A percentile compares a stretch with the other conserved stretches of the same genome.
phyloP scores from a whole-genome alignment of 2,888 invertebrate genomes.

The Troglohyphantes excavatus region DNA sequence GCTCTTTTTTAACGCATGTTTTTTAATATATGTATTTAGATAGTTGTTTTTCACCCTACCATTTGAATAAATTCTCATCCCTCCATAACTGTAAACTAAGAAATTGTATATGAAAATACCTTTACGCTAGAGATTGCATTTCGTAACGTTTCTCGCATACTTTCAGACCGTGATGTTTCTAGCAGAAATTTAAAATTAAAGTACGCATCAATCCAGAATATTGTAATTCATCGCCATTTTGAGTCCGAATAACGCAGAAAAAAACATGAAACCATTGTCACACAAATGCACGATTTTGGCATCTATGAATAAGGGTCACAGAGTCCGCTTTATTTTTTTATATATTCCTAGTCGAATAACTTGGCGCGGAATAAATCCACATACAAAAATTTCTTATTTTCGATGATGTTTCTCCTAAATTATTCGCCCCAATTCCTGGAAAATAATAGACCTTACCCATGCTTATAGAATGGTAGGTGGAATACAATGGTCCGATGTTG shows the following conservation, averaged over 20 bases:
- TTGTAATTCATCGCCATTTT: conserved; percentile 33
- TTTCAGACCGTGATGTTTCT: conserved; percentile 42
- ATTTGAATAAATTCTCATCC: too few relatives aligned
- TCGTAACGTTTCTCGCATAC: conserved; percentile 24
- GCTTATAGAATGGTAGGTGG: neutral
- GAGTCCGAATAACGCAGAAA: neutral
- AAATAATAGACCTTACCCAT: conserved; percentile 41
- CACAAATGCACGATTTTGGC: conserved; percentile 71
- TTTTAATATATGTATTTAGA: too few relatives aligned
- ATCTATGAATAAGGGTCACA: conserved; percentile 72
- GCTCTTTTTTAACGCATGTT: too few relatives aligned
- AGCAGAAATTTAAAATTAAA: conserved; percentile 33
- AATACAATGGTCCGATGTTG: conserved; percentile 70
- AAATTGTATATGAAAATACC: too few relatives aligned
- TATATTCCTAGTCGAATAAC: conserved; percentile 30
- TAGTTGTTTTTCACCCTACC: too few relatives aligned
- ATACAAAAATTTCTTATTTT: conserved; percentile 26
- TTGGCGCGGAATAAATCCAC: conserved; percentile 46
- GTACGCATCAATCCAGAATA: conserved; percentile 32
- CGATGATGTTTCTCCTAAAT: conserved; percentile 59
- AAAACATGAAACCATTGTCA: conserved; percentile 63
- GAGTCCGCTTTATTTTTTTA: conserved; percentile 65
- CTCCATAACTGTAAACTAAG: too few relatives aligned
- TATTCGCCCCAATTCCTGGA: conserved; percentile 74
- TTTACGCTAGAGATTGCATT: too few relatives aligned